A percentile compares a stretch with the other conserved stretches of the same genome.
phyloP scores from a whole-genome alignment of 2,888 invertebrate species.

The Tetheella fluctuosa region DNA sequence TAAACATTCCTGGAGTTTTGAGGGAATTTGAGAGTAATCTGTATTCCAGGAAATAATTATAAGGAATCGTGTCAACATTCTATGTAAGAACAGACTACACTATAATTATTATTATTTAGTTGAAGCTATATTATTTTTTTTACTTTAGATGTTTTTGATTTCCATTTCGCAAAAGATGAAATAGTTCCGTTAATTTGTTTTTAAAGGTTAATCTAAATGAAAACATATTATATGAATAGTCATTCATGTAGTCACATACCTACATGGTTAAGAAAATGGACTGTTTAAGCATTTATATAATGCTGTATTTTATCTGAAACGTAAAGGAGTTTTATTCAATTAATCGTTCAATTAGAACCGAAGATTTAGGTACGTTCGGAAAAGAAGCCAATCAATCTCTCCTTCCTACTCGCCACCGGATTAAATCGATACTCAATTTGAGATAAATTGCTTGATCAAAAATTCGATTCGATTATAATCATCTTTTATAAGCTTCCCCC shows the following conservation, averaged over 20 bases:
- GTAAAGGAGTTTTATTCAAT: not conserved
- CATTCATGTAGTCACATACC: too few relatives aligned
- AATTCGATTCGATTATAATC: conserved; percentile 56
- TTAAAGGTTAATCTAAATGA: not conserved
- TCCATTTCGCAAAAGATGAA: not conserved
- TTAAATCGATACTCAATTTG: conserved; percentile 36
- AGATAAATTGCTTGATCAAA: conserved; percentile 50
- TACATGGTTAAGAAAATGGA: not conserved
- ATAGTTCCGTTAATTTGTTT: not conserved
- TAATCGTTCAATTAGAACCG: conserved; percentile 14
- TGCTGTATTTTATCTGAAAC: not conserved
- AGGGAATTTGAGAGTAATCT: too few relatives aligned
- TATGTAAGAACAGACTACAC: too few relatives aligned
- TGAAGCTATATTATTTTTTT: not conserved
- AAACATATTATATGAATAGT: too few relatives aligned
- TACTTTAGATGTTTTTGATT: not conserved
- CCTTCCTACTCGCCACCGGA: conserved; percentile 28
- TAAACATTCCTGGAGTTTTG: too few relatives aligned
- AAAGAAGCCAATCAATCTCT: conserved; percentile 39
- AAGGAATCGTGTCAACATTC: too few relatives aligned
- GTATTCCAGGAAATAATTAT: too few relatives aligned
- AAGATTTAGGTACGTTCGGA: conserved; percentile 27
- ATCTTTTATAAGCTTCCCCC: conserved; percentile 43
- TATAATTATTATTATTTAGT: too few relatives aligned
- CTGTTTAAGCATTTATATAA: not conserved